Evolutionary conservation across 2,888 invertebrate genomes (phyloP).

Genomic region (Orchesellides sinensis): DNA sequence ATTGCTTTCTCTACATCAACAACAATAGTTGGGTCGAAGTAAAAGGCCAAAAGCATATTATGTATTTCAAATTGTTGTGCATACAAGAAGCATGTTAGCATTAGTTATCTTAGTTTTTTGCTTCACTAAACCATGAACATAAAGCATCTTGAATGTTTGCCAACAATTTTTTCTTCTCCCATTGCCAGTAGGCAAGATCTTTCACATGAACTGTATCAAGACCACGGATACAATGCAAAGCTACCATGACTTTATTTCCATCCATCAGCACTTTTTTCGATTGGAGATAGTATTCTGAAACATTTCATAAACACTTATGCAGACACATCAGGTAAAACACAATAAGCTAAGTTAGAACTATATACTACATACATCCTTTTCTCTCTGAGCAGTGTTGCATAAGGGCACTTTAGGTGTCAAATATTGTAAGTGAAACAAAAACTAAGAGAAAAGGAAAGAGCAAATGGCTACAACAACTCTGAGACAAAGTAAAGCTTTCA

Average conservation of each 20-base stretch:
- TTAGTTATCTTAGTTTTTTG: neutral
- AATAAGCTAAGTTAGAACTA: neutral
- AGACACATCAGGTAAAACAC: neutral
- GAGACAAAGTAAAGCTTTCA: conserved; percentile 6
- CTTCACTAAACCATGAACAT: neutral
- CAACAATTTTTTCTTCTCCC: conserved; percentile 30
- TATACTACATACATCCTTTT: neutral
- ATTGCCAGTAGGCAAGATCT: conserved; percentile 6
- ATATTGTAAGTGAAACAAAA: conserved; percentile 8
- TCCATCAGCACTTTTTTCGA: neutral
- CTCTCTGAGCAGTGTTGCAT: neutral
- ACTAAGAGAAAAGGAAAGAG: neutral
- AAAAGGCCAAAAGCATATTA: neutral
- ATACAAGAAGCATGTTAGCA: conserved; percentile 1
- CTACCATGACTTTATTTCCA: neutral
- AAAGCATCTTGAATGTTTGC: conserved; percentile 24
- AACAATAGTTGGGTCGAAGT: neutral
- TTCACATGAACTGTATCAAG: neutral
- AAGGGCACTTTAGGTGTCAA: conserved; percentile 36
- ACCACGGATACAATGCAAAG: neutral
- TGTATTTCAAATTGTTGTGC: conserved; percentile 13
- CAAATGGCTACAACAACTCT: neutral
- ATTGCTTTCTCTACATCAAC: neutral
- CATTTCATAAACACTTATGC: neutral
- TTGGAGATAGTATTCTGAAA: neutral